Evolutionary conservation across 30 jellyfish, hydroid and myxozoan species (phyloP).

Genomic region (Aurelia aurita complex sp. Pacific): DNA sequence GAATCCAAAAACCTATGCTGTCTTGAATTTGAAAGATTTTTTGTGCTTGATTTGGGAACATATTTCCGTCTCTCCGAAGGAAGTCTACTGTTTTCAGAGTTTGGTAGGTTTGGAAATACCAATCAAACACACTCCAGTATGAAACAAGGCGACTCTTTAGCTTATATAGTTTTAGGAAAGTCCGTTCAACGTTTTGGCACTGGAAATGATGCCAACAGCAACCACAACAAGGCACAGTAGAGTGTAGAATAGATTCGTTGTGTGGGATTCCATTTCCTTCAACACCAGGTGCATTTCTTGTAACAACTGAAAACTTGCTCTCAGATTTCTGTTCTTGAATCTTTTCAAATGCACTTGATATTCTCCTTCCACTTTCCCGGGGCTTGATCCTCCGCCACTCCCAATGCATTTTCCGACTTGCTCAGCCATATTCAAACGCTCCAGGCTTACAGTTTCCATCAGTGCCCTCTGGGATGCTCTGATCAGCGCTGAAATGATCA

Average conservation of each 20-base stretch:
- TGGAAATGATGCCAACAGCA: slow-evolving; percentile 23
- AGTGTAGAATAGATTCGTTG: background rate
- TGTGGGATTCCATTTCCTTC: slow-evolving; percentile 18
- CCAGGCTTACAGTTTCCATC: slow-evolving; percentile 11
- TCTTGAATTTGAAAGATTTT: no score
- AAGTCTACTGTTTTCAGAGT: no score
- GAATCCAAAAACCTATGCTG: no score
- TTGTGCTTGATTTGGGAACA: no score
- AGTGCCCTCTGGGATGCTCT: background rate
- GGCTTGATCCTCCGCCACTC: background rate
- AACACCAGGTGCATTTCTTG: slow-evolving; percentile 42
- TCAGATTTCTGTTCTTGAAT: slow-evolving; percentile 44
- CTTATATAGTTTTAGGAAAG: background rate
- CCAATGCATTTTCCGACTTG: background rate
- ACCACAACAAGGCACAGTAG: background rate
- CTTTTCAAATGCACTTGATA: slow-evolving; percentile 58
- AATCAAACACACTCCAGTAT: no score
- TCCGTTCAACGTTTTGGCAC: background rate
- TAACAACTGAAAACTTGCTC: slow-evolving; percentile 42
- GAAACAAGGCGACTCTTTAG: background rate
- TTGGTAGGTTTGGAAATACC: no score
- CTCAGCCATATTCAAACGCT: slow-evolving; percentile 32
- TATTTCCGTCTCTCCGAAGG: no score
- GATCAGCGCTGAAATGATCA: background rate
- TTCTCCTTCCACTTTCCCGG: slow-evolving; percentile 55